These are phyloP conservation scores for Brachionus koreanus DNA, from an alignment of 1,140 invertebrate species.

Conservation along the genomic window DNA sequence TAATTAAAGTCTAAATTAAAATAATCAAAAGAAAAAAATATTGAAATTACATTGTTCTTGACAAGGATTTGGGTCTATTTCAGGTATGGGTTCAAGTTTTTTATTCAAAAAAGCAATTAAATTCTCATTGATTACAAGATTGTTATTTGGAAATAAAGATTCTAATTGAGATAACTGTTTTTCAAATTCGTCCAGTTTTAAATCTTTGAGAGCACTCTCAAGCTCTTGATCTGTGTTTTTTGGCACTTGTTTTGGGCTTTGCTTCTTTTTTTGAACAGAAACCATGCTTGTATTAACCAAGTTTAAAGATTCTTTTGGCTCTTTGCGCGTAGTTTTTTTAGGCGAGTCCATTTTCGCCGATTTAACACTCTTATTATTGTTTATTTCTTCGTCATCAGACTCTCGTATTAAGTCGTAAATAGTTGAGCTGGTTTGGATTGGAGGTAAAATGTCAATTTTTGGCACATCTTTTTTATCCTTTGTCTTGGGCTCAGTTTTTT, in stretches of 20 bases:
- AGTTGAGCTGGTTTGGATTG: neutral
- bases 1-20: neutral
- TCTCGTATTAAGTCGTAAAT: constrained; percentile 18
- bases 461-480: neutral
- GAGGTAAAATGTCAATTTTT: neutral
- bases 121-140: neutral
- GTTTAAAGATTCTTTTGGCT: neutral
- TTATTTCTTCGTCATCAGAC: constrained; percentile 26
- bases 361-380: neutral
- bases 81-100: neutral
- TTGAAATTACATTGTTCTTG: neutral
- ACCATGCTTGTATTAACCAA: neutral
- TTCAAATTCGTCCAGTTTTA: neutral
- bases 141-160: neutral
- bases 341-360: neutral
- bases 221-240: neutral
- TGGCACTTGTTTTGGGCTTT: neutral
- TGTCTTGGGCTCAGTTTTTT: neutral
- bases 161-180: neutral
- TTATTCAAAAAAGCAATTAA: constrained; percentile 18
- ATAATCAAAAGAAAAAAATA: neutral
- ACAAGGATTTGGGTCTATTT: neutral
- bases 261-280: neutral
- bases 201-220: neutral
- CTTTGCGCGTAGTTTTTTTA: neutral